Conservation (phyloP, 2,888 invertebrate species). For the Leucophenga maculata region DNA sequence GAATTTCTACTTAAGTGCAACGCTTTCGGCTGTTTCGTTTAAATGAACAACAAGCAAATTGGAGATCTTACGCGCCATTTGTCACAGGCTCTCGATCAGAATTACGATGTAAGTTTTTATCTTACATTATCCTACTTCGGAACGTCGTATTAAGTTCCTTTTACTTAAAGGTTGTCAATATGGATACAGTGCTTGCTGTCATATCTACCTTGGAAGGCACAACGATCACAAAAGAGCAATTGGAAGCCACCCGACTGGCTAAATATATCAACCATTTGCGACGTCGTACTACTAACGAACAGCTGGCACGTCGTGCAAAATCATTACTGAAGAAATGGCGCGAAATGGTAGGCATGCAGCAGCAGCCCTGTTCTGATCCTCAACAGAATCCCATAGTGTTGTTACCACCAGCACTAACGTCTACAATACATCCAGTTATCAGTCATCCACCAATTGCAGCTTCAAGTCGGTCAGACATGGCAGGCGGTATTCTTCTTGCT, state of each 20-base stretch:
- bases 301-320: constrained; percentile 90
- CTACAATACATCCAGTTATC: constrained; percentile 18
- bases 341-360: constrained; percentile 82
- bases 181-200: constrained; percentile 93
- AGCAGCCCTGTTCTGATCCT: constrained; percentile 45
- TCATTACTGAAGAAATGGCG: constrained; percentile 94
- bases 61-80: constrained; percentile 95
- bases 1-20: background rate
- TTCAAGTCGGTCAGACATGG: too few species aligned
- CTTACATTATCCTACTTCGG: background rate
- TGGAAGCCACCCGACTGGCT: constrained; percentile 91
- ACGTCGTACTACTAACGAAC: constrained; percentile 86
- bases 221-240: constrained; percentile 70
- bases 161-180: constrained; percentile 90
- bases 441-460: background rate
- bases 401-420: constrained; percentile 32
- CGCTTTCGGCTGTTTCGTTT: constrained; percentile 55
- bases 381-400: constrained; percentile 39
- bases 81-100: constrained; percentile 96
- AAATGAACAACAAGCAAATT: constrained; percentile 85
- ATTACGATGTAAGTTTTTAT: constrained; percentile 91
- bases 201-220: constrained; percentile 94
- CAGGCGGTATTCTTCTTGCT: background rate
- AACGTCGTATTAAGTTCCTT: background rate
- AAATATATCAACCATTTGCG: constrained; percentile 94